Base-by-base conservation (phyloP, 2,797 vertebrate genomes). In the Phylloscopus collybita region DNA sequence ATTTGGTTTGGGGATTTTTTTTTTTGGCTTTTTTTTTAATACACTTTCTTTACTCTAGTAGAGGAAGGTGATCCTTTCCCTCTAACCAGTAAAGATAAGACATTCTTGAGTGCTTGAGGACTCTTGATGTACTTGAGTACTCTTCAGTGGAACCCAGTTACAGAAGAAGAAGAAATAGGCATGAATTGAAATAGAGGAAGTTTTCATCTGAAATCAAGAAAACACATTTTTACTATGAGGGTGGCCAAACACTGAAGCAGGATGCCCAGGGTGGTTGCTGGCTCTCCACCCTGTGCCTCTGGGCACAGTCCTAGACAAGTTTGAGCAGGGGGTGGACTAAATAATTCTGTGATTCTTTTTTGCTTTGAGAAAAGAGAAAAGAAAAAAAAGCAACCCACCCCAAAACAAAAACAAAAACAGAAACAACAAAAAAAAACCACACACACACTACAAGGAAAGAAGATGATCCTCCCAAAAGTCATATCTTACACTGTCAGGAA, bases 1-100 rank as follows among this genome's bases (percentile, higher is more conserved):
- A 9, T 17, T 21, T 6, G 5, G 4, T 13, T 25, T 8, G 27
- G 27, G 5, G 6, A 1, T 3, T 13, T 13, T 30, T 13, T 13
- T 30, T 30, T 42, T 27, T 16, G 16, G 11, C 7, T 14, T 36
- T 9, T 50, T 50, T 50, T 30, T 23, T 3, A 62, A 32, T 13
- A 26, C 17, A 38, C 13, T 32, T n/a, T 67, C 16, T 67, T 45
- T 36, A 29, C 23, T 23, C 18, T 29, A 40, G 34, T 17, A 45
- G 30, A 38, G 13, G 21, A 14, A 30, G 16, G 11, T 11, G 57
- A 69, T 45, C 32, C 38, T 50, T 59, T 38, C 18, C 13, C 50
- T 65, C 38, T 36, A 25, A 12, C 14, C 56, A 45, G 11, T 19
- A 32, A 20, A 22, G 16, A 8, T 18, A 29, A 62, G 45, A 65